Evolutionary conservation across 2,797 vertebrate species (phyloP).

Genomic region (Cottoperca gobio): DNA sequence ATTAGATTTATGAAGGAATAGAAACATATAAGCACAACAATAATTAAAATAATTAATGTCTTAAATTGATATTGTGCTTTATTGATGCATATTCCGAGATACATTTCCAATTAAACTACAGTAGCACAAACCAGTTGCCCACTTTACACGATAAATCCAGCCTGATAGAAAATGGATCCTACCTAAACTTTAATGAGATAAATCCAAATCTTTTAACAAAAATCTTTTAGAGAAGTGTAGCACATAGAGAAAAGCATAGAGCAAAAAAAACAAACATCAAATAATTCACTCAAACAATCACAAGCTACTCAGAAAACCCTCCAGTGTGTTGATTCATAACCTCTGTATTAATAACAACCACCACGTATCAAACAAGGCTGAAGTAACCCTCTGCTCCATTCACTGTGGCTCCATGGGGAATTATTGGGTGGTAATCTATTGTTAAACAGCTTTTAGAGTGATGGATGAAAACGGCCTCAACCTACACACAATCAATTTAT

Average conservation of each 20-base stretch:
- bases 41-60: not conserved
- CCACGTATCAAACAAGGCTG: constrained; percentile 73
- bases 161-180: no score
- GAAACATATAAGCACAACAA: not conserved
- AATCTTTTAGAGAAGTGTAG: no score
- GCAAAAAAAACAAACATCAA: not conserved
- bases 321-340: constrained; percentile 82
- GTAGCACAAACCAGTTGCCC: not conserved
- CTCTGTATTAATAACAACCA: constrained; percentile 88
- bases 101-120: not conserved
- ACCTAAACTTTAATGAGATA: not conserved
- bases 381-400: constrained; percentile 84
- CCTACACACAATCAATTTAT: constrained; percentile 90
- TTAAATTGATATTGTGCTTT: not conserved
- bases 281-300: not conserved
- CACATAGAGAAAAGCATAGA: not conserved
- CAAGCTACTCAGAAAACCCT: constrained; percentile 61
- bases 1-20: not conserved
- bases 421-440: constrained; percentile 87
- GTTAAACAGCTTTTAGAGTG: constrained; percentile 90
- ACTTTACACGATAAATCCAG: not conserved
- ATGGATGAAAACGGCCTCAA: constrained; percentile 88
- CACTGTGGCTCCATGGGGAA: constrained; percentile 85
- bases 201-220: not conserved
- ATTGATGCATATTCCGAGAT: not conserved